Evolutionary conservation across 2,113 vertebrate genomes (phyloP).

Genomic region (Rhinopomastus cyanomelas): DNA sequence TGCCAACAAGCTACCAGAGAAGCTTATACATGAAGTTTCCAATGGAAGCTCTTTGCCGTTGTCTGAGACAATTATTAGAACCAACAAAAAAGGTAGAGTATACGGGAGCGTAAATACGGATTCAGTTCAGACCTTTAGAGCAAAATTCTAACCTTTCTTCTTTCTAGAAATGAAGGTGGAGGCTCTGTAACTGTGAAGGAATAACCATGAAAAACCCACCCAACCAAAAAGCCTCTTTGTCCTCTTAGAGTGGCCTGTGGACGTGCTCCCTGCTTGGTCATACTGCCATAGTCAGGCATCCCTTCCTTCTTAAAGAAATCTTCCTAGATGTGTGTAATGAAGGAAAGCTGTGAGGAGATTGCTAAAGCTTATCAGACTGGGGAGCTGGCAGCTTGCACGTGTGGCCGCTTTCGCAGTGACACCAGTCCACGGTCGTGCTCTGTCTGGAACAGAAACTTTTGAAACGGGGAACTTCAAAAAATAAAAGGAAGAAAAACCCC

Average conservation of each 20-base stretch:
- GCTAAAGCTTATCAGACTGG: slow-evolving; percentile 19
- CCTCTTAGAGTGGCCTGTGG: background rate
- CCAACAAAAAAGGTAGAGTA: slow-evolving; percentile 87
- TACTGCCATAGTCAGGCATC: no score
- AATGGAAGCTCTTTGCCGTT: slow-evolving; percentile 88
- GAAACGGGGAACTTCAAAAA: background rate
- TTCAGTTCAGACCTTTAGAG: background rate
- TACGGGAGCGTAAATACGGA: background rate
- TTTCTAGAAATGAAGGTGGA: background rate
- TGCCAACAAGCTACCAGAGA: slow-evolving; percentile 78
- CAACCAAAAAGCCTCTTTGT: background rate
- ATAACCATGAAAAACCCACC: background rate
- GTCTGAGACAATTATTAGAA: slow-evolving; percentile 85
- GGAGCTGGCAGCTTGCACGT: background rate
- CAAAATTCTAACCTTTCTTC: background rate
- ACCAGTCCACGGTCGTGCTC: background rate
- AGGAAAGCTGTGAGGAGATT: slow-evolving; percentile 10
- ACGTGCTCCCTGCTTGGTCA: no score
- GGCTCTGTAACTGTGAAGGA: background rate
- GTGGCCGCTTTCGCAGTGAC: background rate
- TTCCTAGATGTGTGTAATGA: slow-evolving; percentile 30
- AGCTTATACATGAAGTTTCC: slow-evolving; percentile 84
- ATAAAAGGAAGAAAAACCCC: no score
- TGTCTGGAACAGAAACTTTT: background rate
- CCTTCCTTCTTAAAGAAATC: slow-evolving; percentile 4